Percentiles rank a stretch among this genome's conserved stretches.
These are phyloP conservation scores for Cheumatopsyche charites DNA, from an alignment of 1,140 invertebrate genomes.

Conservation along the genomic window DNA sequence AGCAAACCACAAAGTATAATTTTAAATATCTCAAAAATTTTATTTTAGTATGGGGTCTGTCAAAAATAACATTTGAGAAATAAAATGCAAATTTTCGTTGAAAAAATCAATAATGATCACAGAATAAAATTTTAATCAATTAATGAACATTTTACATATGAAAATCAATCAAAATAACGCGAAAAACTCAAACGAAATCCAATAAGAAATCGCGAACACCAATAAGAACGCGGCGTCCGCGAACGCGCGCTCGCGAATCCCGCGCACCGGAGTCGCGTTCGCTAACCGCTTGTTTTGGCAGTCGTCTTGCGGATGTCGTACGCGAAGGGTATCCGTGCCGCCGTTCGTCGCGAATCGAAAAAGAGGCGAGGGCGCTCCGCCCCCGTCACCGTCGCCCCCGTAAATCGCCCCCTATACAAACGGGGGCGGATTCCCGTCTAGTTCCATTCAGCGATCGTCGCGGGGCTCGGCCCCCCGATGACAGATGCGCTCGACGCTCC, in stretches of 20 bases:
- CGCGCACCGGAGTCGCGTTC: neutral
- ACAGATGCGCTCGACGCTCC: conserved; percentile 14
- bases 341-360: neutral
- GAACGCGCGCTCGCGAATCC: neutral
- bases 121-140: too few species aligned
- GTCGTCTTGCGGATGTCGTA: conserved; percentile 1
- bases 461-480: neutral
- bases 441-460: conserved; percentile 4
- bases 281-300: conserved; percentile 14
- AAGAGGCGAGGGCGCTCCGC: neutral
- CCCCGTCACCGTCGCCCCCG: neutral
- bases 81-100: too few species aligned
- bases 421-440: neutral
- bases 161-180: too few species aligned
- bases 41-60: too few species aligned
- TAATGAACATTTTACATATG: too few species aligned
- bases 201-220: neutral
- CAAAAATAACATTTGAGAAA: too few species aligned
- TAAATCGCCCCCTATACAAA: neutral
- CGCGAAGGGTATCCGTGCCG: neutral
- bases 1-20: too few species aligned
- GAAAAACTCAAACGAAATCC: neutral
- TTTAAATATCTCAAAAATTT: too few species aligned
- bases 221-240: neutral
- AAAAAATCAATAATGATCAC: too few species aligned